Evolutionary conservation across 2,113 vertebrate species (phyloP), one percentile per base, ranked within the genome.

Genomic region (Lepisosteus oculatus): DNA sequence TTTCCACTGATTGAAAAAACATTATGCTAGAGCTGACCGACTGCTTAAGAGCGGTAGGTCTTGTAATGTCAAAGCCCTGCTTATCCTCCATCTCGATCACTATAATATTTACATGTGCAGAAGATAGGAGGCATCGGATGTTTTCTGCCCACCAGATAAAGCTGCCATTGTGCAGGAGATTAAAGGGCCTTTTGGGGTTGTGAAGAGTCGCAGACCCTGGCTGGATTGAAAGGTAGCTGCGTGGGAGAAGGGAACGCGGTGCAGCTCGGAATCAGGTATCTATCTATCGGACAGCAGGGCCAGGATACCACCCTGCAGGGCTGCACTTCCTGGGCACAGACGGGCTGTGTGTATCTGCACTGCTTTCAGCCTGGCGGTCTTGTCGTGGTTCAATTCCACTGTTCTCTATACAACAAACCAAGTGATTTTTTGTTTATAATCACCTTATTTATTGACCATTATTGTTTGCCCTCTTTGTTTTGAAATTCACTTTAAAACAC

Each of bases 141-240:
- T 1, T 59, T 44, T 61, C 55, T 42, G 6, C 14, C 12, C 3
- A 61, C 41, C 41, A 70, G 41, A 61, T 44, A 70, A 29, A 15
- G 9, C 67, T 29, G 67, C 14, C 45, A 54, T 29, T 68, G 67
- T 55, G 15, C 17, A 54, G 45, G 17, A 68, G 41, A 70, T 69
- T 69, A 69, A 42, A 69, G 3, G n/a, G 12, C 3, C 15, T 44
- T 55, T 17, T 55, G 3, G 41, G 3, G 12, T 59, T 3, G 3
- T 59, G 68, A 57, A 4, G 55, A 41, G 4, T 57, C 15, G 51
- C 55, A 56, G 41, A 59, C 15, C 15, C 17, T 14, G n/a, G 9
- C 29, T n/a, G 56, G 68, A 61, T 70, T 59, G 55, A 70, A 61
- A 8, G 55, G 15, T 61, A 70, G n/a, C 44, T 61, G 55, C 14